Evolutionary conservation across 2,797 vertebrate genomes (phyloP), one percentile per base, ranked within the genome.

Genomic region (Apogon hyalosoma): DNA sequence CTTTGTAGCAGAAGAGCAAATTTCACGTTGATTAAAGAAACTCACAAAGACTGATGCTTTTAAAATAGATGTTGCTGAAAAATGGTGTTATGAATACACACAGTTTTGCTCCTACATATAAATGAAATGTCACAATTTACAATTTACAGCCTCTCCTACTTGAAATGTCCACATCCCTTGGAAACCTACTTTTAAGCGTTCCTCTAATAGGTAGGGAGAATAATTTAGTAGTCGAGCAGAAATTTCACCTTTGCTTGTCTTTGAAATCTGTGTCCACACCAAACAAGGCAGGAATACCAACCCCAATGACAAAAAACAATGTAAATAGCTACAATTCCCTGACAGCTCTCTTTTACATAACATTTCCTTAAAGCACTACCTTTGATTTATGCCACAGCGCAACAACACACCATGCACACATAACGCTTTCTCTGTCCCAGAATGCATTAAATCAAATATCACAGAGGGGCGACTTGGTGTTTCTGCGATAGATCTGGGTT

Each of bases 371-470:
- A 83, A 40, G 11, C 46, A 62, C 56, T 53, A 16, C 59, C 59
- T 49, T 76, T 77, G 75, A 87, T 88, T 89, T 78, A 88, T 77
- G 47, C 24, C 40, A 60, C 58, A 73, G 45, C 31, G 59, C 51
- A 71, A 70, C 72, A 52, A 52, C 75, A 72, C 68, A 74, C 69
- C 5, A n/a, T 53, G 71, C 60, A 65, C 54, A 73, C 54, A 55
- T 60, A 81, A 77, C 72, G 63, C 46, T 50, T 73, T 72, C 79
- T 80, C 62, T 79, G 71, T 81, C 78, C 64, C 65, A 66, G 74
- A 88, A 87, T 75, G 86, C 80, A 87, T 90, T 89, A 85, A 90
- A 88, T 90, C 81, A 90, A 83, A 90, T 75, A 91, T 87, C 85
- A 88, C 87, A 86, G 77, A 85, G 87, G 83, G 88, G 79, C 72